Percentiles rank a stretch among this genome's conserved stretches.
Conservation (phyloP, 2,797 vertebrate genomes). For the Coracias cyanogaster region DNA sequence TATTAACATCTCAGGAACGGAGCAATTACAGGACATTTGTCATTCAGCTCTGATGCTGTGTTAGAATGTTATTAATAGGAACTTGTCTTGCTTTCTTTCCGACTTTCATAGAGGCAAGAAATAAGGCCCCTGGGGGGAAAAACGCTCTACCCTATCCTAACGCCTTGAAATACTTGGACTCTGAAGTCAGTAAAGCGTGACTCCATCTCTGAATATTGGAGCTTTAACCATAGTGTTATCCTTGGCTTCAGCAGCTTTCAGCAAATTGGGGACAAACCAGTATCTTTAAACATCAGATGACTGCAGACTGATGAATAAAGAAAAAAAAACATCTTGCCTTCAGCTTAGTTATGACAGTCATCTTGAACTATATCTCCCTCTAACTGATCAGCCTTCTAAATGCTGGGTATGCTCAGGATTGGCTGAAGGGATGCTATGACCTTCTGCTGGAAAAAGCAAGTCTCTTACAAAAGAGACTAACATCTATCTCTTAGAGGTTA, state of each 20-base stretch:
- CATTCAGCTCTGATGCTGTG: constrained; percentile 27
- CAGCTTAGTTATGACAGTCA: neutral
- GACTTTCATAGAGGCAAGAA: constrained; percentile 38
- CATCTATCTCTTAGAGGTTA: neutral
- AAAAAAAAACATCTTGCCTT: neutral
- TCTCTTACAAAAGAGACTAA: neutral
- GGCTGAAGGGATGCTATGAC: neutral
- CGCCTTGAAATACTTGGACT: constrained; percentile 46
- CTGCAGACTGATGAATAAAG: neutral
- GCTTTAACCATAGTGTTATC: constrained; percentile 44
- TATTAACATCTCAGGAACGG: constrained; percentile 5
- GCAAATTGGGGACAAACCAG: constrained; percentile 25
- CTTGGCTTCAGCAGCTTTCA: constrained; percentile 40
- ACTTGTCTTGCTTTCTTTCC: constrained; percentile 48
- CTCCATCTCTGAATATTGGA: constrained; percentile 27
- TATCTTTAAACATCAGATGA: constrained; percentile 1
- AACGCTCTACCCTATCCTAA: constrained; percentile 7
- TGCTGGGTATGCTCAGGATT: neutral
- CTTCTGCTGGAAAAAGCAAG: neutral
- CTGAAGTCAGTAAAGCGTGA: constrained; percentile 53
- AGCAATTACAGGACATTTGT: constrained; percentile 40
- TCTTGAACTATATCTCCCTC: neutral
- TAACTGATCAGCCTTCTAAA: neutral
- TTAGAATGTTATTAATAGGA: constrained; percentile 44
- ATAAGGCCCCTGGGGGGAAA: constrained; percentile 27